Evolutionary conservation across 2,888 invertebrate genomes (phyloP), one percentile per base, ranked within the genome.

Genomic region (Callinectes sapidus): DNA sequence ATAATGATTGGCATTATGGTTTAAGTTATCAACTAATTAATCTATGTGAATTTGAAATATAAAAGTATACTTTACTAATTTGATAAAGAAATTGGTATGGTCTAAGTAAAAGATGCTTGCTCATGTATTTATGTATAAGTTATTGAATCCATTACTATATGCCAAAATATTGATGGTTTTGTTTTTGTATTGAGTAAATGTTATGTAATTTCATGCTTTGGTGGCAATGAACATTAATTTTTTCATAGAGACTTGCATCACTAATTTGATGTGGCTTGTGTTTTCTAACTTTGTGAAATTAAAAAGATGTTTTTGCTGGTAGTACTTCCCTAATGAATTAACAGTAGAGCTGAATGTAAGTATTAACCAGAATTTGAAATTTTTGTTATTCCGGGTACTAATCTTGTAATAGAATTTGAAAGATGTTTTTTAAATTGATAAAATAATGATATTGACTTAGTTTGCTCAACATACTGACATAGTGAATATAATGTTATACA

Each of bases 141-240:
- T 81, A 28, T n/a, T 10, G 13, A 28, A 28, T 71, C n/a, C 71
- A 71, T 71, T 71, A 71, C 71, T 23, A 28, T n/a, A 71, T 71
- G 71, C 28, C 81, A 81, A 81, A 81, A 81, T 35, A 81, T 35
- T 35, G 35, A 81, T 81, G 81, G 81, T 35, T 81, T 35, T 35
- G 81, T 35, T 81, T 71, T 81, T 32, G 81, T 6, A 35, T 35
- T 81, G 81, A 18, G 35, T 10, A n/a, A 16, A 35, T 81, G 18
- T 81, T 16, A 81, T 81, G 35, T 81, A 13, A 35, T 35, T 2
- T 81, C 0, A 16, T 18, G 1, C 3, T 81, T 23, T 81, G 16
- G 35, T 35, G 13, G 81, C 28, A 81, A 35, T 6, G 71, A 71
- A 1, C 61, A 61, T 71, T n/a, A n/a, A n/a, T 13, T 28, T 71